Evolutionary conservation across 2,113 vertebrate genomes (phyloP).

Genomic region (Kobus ellipsiprymnus): DNA sequence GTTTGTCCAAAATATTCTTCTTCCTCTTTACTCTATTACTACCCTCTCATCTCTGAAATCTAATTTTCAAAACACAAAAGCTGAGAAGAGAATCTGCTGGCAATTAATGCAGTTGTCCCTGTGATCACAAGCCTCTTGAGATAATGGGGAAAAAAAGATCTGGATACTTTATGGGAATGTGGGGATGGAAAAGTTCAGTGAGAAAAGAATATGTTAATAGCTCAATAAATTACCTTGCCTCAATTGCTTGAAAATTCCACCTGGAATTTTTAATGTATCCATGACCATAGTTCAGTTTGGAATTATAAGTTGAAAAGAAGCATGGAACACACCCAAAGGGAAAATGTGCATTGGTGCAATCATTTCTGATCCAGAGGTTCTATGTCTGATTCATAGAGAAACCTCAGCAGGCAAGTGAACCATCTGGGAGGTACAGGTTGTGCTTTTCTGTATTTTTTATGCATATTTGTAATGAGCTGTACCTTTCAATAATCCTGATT

Average conservation of each 20-base stretch:
- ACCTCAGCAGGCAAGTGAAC: neutral
- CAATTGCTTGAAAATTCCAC: constrained; percentile 27
- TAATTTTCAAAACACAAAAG: constrained; percentile 2
- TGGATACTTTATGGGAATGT: neutral
- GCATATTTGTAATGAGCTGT: constrained; percentile 32
- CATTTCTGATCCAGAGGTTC: constrained; percentile 5
- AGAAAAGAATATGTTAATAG: constrained; percentile 18
- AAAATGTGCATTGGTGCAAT: neutral
- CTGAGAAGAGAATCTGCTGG: neutral
- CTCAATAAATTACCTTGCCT: constrained; percentile 11
- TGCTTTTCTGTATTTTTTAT: neutral
- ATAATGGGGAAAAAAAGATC: neutral
- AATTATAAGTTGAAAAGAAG: neutral
- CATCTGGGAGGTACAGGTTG: neutral
- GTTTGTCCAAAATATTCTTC: neutral
- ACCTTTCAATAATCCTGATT: constrained; percentile 38
- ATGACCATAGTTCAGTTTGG: neutral
- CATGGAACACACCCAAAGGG: constrained; percentile 10
- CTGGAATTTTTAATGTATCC: constrained; percentile 34
- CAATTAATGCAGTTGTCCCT: neutral
- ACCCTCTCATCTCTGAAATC: neutral
- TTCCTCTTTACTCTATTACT: neutral
- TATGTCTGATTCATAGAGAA: neutral
- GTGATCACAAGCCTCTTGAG: neutral
- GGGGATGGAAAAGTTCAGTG: neutral